Evolutionary conservation across 1,140 invertebrate species (phyloP).

Genomic region (Diachasma alloeum): DNA sequence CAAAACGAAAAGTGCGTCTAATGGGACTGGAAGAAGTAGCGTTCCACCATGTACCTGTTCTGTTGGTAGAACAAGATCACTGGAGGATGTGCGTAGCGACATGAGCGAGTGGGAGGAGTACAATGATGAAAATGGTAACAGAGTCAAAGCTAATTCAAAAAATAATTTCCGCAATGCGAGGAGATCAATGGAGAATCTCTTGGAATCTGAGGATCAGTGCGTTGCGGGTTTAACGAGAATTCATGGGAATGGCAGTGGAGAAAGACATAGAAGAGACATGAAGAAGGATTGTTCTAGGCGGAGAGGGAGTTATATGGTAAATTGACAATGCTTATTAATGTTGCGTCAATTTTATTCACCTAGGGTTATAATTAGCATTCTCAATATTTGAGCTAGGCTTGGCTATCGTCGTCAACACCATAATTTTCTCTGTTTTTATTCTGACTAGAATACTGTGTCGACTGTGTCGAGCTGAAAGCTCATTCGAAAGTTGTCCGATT

Average conservation of each 20-base stretch:
- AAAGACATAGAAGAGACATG: slow-evolving; percentile 13
- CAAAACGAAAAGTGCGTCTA: slow-evolving; percentile 49
- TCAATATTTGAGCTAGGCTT: too few relatives aligned
- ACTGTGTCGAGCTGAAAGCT: neutral
- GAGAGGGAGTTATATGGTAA: slow-evolving; percentile 61
- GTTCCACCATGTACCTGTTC: slow-evolving; percentile 68
- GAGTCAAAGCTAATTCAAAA: slow-evolving; percentile 62
- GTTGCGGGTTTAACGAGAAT: slow-evolving; percentile 16
- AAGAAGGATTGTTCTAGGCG: slow-evolving; percentile 49
- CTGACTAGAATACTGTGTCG: neutral
- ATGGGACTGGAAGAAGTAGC: slow-evolving; percentile 44
- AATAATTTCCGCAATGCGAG: slow-evolving; percentile 63
- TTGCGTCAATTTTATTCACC: neutral
- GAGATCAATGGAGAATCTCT: slow-evolving; percentile 76
- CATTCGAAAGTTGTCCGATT: slow-evolving; percentile 15
- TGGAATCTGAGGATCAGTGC: slow-evolving; percentile 63
- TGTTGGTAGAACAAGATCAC: slow-evolving; percentile 70
- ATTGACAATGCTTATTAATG: slow-evolving; percentile 26
- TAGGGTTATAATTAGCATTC: too few relatives aligned
- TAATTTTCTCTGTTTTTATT: neutral
- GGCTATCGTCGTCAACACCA: neutral
- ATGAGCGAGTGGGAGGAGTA: slow-evolving; percentile 73
- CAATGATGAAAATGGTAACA: slow-evolving; percentile 68
- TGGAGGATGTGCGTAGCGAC: slow-evolving; percentile 75
- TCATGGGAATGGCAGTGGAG: slow-evolving; percentile 39